phyloP scores from a whole-genome alignment of 1,140 invertebrate genomes.

The Cydia strobilella region DNA sequence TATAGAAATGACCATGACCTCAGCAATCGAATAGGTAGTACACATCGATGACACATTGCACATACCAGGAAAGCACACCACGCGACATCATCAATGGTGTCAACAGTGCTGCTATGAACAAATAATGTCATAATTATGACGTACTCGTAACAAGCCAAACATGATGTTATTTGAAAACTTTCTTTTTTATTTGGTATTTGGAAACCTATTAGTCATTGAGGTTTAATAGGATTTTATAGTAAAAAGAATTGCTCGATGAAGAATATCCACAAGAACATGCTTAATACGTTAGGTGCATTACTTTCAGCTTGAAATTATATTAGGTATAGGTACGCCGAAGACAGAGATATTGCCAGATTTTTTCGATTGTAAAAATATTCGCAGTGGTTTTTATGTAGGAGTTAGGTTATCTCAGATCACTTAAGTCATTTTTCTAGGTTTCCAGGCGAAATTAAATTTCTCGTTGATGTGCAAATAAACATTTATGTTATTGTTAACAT shows the following conservation, averaged over 20 bases:
- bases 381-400: not conserved
- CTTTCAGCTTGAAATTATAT: too few species aligned
- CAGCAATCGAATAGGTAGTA: not conserved
- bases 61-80: constrained; percentile 4
- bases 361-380: too few species aligned
- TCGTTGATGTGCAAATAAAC: not conserved
- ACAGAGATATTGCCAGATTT: too few species aligned
- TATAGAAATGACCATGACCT: not conserved
- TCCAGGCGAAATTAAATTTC: not conserved
- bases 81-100: not conserved
- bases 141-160: not conserved
- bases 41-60: not conserved
- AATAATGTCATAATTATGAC: not conserved
- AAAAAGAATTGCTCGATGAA: too few species aligned
- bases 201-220: too few species aligned
- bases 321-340: too few species aligned
- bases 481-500: not conserved
- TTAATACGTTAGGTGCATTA: too few species aligned
- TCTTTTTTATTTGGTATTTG: too few species aligned
- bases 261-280: too few species aligned
- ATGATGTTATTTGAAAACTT: too few species aligned
- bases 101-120: not conserved
- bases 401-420: not conserved
- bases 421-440: not conserved
- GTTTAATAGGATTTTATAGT: too few species aligned